Evolutionary conservation across 2,113 vertebrate species (phyloP).

Genomic region (Cheilinus undulatus): DNA sequence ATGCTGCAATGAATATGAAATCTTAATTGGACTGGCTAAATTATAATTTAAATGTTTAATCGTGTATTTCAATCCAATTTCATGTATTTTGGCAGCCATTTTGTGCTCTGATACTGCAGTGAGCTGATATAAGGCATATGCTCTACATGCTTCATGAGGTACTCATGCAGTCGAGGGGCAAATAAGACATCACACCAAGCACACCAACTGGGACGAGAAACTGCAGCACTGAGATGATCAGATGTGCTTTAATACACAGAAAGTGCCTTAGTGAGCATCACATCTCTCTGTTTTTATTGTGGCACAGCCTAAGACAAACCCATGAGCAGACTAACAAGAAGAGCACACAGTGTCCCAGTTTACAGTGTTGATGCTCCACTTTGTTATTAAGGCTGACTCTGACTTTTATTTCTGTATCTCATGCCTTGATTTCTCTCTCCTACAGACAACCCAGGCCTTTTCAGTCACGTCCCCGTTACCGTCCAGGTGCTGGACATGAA

Average conservation of each 20-base stretch:
- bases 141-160: background rate
- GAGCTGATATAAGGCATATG: background rate
- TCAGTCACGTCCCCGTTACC: conserved; percentile 89
- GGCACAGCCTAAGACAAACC: conserved; percentile 5
- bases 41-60: background rate
- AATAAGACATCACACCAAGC: conserved; percentile 14
- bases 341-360: conserved; percentile 36
- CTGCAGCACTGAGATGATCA: conserved; percentile 23
- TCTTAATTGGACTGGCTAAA: background rate
- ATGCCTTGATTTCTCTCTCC: conserved; percentile 50
- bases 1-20: background rate
- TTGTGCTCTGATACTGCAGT: background rate
- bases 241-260: conserved; percentile 31
- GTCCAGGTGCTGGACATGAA: conserved; percentile 95
- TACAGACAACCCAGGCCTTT: conserved; percentile 90
- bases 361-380: conserved; percentile 17
- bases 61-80: background rate
- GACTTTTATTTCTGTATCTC: conserved; percentile 36
- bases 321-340: background rate
- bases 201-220: background rate
- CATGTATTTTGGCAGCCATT: background rate
- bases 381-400: conserved; percentile 25
- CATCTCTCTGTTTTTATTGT: conserved; percentile 21
- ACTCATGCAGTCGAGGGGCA: background rate
- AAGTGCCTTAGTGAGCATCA: conserved; percentile 16